Percentiles rank a stretch among this genome's conserved stretches.
phyloP scores from a whole-genome alignment of 1,140 invertebrate species.

The Hycleus cichorii region DNA sequence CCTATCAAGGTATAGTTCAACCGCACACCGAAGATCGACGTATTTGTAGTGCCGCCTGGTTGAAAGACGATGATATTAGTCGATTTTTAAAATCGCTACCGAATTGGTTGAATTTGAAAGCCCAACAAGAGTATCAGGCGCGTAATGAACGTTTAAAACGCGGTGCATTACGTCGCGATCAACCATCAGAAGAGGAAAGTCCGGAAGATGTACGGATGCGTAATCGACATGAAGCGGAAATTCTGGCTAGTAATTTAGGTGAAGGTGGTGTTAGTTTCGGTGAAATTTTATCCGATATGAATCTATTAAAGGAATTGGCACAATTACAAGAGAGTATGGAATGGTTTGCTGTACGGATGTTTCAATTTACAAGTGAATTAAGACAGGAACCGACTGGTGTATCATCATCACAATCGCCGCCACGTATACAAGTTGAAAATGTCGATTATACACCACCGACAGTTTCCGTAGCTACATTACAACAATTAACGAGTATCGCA shows the following conservation, averaged over 20 bases:
- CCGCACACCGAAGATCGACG: conserved; percentile 71
- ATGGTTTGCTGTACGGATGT: conserved; percentile 57
- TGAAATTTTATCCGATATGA: conserved; percentile 74
- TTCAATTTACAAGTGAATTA: conserved; percentile 47
- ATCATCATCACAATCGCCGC: conserved; percentile 33
- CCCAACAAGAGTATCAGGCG: conserved; percentile 40
- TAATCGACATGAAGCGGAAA: conserved; percentile 84
- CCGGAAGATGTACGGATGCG: conserved; percentile 71
- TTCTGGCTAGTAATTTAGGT: conserved; percentile 79
- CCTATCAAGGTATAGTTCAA: conserved; percentile 70
- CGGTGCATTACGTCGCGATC: conserved; percentile 42
- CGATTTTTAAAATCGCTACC: conserved; percentile 78
- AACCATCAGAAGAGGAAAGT: conserved; percentile 58
- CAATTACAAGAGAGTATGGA: conserved; percentile 88
- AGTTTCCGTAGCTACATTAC: conserved; percentile 40
- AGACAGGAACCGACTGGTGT: conserved; percentile 34
- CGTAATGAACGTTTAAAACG: conserved; percentile 28
- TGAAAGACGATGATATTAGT: conserved; percentile 91
- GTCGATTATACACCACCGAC: conserved; percentile 17
- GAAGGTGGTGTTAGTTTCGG: conserved; percentile 76
- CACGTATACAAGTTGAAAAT: conserved; percentile 31
- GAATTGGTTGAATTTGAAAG: conserved; percentile 73
- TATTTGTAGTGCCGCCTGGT: conserved; percentile 83
- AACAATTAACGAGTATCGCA: conserved; percentile 56
- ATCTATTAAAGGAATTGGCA: conserved; percentile 72